Evolutionary conservation across 2,113 vertebrate genomes (phyloP).

Genomic region (Tinamus guttatus): DNA sequence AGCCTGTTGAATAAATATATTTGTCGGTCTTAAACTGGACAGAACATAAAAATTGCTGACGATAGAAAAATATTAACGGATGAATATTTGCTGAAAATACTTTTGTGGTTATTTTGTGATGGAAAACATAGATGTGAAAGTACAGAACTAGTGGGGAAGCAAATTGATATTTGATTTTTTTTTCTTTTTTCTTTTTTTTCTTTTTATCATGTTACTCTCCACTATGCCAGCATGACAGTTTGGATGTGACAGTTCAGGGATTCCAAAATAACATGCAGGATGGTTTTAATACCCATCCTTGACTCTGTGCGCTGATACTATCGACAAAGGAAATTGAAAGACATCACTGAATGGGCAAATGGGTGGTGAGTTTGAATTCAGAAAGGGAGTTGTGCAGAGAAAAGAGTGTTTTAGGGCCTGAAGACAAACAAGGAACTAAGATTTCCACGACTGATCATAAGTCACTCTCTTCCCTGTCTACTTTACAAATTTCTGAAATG

Average conservation of each 20-base stretch:
- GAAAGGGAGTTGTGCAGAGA: neutral
- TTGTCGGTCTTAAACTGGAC: neutral
- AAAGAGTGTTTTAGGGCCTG: neutral
- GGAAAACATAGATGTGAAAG: neutral
- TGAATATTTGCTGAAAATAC: neutral
- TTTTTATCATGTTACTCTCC: neutral
- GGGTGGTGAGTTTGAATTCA: neutral
- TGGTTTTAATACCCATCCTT: neutral
- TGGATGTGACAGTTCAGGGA: neutral
- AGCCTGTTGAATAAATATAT: neutral
- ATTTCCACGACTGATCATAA: neutral
- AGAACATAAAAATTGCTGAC: neutral
- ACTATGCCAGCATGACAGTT: rapidly evolving
- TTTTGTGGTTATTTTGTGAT: neutral
- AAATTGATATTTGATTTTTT: neutral
- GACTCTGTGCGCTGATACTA: neutral
- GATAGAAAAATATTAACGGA: neutral
- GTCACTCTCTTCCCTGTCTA: neutral
- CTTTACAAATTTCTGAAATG: neutral
- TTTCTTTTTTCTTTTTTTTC: neutral
- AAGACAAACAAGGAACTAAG: neutral
- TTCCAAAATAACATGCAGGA: neutral
- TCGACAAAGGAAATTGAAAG: neutral
- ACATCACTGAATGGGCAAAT: neutral
- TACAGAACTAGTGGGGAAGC: rapidly evolving